phyloP scores from a whole-genome alignment of 2,113 vertebrate genomes.

The Xiphophorus maculatus region DNA sequence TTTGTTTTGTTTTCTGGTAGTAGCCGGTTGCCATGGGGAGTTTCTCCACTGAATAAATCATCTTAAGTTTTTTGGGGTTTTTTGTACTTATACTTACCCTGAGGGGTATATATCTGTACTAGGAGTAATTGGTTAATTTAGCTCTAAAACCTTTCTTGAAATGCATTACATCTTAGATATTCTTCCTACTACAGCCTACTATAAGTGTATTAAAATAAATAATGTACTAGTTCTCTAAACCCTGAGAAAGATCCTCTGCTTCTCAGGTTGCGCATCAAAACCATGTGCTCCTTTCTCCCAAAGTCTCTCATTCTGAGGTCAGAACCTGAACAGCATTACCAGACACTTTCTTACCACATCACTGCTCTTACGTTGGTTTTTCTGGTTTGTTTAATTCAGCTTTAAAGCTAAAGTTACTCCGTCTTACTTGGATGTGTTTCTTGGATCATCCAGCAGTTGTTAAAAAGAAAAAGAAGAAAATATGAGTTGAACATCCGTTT shows the following conservation, averaged over 20 bases:
- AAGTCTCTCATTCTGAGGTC: neutral
- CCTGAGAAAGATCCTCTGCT: neutral
- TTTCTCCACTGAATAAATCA: neutral
- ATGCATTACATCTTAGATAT: neutral
- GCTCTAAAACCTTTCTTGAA: neutral
- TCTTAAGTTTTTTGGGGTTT: neutral
- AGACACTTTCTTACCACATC: neutral
- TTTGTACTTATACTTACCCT: neutral
- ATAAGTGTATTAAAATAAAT: too few species aligned
- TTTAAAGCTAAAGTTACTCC: neutral
- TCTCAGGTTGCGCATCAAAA: too few species aligned
- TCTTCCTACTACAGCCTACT: too few species aligned
- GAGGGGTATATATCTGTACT: neutral
- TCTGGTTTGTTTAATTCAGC: neutral
- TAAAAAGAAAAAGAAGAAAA: neutral
- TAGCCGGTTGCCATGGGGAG: too few species aligned
- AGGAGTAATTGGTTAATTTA: neutral
- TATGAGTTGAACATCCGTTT: neutral
- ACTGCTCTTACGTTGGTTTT: too few species aligned
- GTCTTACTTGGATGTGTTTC: slow-evolving; percentile 19
- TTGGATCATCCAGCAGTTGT: neutral
- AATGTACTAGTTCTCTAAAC: too few species aligned
- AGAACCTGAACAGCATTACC: neutral
- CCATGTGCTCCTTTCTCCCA: neutral
- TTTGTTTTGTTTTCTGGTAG: too few species aligned